Conservation (phyloP, 53 echinoderm and acorn worm genomes). For the Astropecten irregularis region DNA sequence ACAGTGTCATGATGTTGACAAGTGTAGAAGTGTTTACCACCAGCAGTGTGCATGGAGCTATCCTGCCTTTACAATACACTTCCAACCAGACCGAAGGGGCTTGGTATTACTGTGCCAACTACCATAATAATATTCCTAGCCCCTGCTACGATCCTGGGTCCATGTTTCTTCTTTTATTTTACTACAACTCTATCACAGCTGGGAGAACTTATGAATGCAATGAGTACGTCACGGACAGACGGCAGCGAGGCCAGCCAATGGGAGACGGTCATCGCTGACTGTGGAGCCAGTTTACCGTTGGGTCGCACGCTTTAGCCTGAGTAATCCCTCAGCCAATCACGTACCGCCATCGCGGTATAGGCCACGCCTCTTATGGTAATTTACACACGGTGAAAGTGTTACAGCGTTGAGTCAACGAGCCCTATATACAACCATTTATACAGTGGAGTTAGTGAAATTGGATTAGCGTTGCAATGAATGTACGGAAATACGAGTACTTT, state of each 20-base stretch:
- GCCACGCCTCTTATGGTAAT: constrained; percentile 31
- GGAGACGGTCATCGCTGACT: neutral
- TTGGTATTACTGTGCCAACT: too few species aligned
- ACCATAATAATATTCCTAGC: neutral
- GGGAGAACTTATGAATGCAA: constrained; percentile 45
- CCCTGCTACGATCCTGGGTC: neutral
- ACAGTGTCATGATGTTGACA: too few species aligned
- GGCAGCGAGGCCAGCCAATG: neutral
- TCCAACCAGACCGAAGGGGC: too few species aligned
- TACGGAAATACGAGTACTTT: too few species aligned
- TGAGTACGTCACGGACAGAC: constrained; percentile 36
- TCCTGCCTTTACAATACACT: too few species aligned
- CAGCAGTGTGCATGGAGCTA: too few species aligned
- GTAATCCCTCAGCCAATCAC: constrained; percentile 2
- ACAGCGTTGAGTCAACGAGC: too few species aligned
- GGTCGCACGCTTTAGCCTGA: neutral
- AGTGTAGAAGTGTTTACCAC: too few species aligned
- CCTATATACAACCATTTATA: too few species aligned
- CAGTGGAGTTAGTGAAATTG: too few species aligned
- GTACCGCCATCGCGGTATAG: neutral
- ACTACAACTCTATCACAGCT: constrained; percentile 27
- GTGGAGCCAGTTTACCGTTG: neutral
- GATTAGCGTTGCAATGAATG: too few species aligned
- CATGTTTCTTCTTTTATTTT: constrained; percentile 3
- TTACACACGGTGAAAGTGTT: neutral